Evolutionary conservation across 1,140 invertebrate genomes (phyloP).

Genomic region (Dinoponera quadriceps): DNA sequence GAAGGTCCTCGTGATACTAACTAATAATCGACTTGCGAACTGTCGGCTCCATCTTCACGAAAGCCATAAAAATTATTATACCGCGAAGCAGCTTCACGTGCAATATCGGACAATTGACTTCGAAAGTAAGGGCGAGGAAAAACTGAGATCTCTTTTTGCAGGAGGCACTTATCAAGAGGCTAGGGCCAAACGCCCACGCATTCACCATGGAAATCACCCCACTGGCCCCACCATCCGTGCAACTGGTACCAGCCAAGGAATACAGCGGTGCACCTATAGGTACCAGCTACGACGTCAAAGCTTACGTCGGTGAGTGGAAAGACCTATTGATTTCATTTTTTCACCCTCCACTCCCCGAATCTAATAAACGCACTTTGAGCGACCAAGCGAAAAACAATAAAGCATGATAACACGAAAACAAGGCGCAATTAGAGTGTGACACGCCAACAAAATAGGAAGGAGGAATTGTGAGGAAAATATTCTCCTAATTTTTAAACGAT

Average conservation of each 20-base stretch:
- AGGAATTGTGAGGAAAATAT: neutral
- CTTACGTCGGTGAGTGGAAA: slow-evolving; percentile 89
- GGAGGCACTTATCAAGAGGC: slow-evolving; percentile 92
- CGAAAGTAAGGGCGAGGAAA: neutral
- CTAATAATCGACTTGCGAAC: too few species aligned
- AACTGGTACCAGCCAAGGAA: slow-evolving; percentile 95
- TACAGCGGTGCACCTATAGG: slow-evolving; percentile 96
- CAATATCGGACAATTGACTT: neutral
- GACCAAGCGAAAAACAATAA: neutral
- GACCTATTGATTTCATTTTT: neutral
- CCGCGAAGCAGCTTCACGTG: neutral
- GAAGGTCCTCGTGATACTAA: too few species aligned
- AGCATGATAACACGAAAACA: neutral
- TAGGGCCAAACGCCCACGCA: slow-evolving; percentile 92
- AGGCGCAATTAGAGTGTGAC: neutral
- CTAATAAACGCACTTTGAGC: neutral
- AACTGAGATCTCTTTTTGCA: slow-evolving; percentile 81
- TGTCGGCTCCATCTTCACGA: too few species aligned
- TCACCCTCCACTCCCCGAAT: neutral
- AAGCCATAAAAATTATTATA: neutral
- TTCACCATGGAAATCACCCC: slow-evolving; percentile 93
- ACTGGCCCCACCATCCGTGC: slow-evolving; percentile 94
- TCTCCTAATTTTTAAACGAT: neutral
- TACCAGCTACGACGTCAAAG: slow-evolving; percentile 93
- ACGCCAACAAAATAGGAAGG: neutral